Conservation (phyloP, 2,888 invertebrate species). For the Tetanocera ferruginea region DNA sequence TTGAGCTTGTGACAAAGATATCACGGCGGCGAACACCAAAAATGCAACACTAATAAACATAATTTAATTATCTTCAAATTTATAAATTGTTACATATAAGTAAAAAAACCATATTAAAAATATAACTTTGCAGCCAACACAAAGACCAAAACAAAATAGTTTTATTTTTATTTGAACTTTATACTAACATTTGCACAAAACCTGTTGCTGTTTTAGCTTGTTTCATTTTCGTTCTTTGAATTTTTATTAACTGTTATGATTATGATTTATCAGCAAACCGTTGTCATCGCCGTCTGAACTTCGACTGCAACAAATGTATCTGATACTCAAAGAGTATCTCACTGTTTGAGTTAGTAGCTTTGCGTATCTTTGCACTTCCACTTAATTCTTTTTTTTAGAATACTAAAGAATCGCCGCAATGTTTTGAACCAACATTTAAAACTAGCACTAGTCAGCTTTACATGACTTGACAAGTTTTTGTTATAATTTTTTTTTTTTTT, state of each 20-base stretch:
- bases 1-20: slow-evolving; percentile 66
- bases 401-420: background rate
- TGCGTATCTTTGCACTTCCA: background rate
- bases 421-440: too few species aligned
- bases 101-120: too few species aligned
- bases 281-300: background rate
- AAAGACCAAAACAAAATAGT: too few species aligned
- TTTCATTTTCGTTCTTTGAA: background rate
- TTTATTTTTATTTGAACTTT: background rate
- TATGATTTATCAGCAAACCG: background rate
- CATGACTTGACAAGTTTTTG: too few species aligned
- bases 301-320: background rate
- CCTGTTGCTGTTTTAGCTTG: background rate
- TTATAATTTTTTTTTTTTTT: too few species aligned
- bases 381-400: background rate
- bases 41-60: background rate
- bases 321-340: background rate
- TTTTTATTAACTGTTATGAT: background rate
- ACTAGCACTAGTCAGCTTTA: too few species aligned
- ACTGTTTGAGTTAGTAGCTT: background rate
- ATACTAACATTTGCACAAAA: background rate
- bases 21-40: background rate
- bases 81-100: too few species aligned
- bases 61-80: too few species aligned
- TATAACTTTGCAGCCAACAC: too few species aligned